phyloP scores from a whole-genome alignment of 2,113 vertebrate genomes.

The Peucedramus taeniatus region DNA sequence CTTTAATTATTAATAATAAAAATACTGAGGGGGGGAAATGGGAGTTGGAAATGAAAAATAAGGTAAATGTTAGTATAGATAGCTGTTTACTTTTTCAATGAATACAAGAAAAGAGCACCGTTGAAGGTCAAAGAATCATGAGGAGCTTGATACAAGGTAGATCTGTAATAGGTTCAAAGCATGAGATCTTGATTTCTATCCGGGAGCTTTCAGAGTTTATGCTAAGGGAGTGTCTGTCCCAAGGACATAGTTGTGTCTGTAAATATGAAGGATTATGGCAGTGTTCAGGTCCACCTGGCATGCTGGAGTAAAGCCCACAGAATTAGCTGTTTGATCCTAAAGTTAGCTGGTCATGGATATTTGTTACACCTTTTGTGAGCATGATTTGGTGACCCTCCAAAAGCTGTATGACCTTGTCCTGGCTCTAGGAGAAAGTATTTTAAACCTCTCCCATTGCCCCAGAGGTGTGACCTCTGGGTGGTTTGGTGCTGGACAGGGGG shows the following conservation, averaged over 20 bases:
- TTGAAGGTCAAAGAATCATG: neutral
- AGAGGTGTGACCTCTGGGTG: neutral
- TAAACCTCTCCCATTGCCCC: neutral
- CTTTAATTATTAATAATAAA: neutral
- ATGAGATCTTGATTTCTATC: neutral
- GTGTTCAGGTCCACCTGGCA: neutral
- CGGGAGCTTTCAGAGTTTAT: neutral
- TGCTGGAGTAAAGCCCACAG: neutral
- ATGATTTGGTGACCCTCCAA: neutral
- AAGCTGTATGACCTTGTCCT: neutral
- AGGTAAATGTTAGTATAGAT: neutral
- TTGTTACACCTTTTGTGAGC: neutral
- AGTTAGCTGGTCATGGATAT: neutral
- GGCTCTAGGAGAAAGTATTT: neutral
- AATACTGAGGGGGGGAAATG: neutral
- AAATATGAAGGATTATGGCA: neutral
- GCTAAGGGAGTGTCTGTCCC: neutral
- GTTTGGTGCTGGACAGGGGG: neutral
- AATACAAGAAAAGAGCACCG: neutral
- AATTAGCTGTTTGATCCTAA: neutral
- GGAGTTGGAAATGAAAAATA: neutral
- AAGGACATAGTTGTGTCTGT: neutral
- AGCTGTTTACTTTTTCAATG: neutral
- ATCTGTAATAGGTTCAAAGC: neutral
- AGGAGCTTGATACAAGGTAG: neutral